Evolutionary conservation across 2,888 invertebrate genomes (phyloP), one percentile per base, ranked within the genome.

Genomic region (Plusia festucae): DNA sequence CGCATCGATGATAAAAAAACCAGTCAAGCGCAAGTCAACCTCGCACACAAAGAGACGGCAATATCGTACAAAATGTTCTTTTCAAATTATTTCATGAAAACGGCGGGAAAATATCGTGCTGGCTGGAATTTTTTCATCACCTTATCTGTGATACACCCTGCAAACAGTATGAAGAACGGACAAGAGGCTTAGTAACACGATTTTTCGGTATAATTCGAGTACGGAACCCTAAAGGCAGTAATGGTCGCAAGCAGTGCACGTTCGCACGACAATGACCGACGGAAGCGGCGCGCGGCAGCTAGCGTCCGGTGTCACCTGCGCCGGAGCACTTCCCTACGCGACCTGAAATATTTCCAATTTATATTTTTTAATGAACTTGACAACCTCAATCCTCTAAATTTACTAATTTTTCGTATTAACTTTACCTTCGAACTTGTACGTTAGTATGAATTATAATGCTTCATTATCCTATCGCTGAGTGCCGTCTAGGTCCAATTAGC

Each of bases 251-350:
- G 70, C 83, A 73, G 46, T 58, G 73, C 82, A 81, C 87, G 88
- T 86, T 70, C 80, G 61, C 65, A 72, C 79, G 75, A 85, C 86
- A 86, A 87, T 86, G 86, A 84, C 79, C 80, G 80, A 71, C 89
- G 91, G 91, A 91, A 89, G 85, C 81, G 81, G 68, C 77, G 67
- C 60, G 76, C 70, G 67, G 84, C 77, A 78, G 64, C 76, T 64
- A 61, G 70, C 83, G 78, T 83, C 86, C 86, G 88, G 86, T 82
- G 72, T 60, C 85, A 85, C 85, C 86, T 83, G 86, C 80, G 75
- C 81, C 69, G 76, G 80, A 82, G 76, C 79, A 78, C 82, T 82
- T 84, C 83, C 78, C 79, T 81, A 82, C 80, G 84, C 81, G 78
- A 74, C 79, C 80, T 83, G 84, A 84, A 84, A 82, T 82, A 72